Evolutionary conservation across 2,888 invertebrate species (phyloP).

Genomic region (Prosapia bicincta): DNA sequence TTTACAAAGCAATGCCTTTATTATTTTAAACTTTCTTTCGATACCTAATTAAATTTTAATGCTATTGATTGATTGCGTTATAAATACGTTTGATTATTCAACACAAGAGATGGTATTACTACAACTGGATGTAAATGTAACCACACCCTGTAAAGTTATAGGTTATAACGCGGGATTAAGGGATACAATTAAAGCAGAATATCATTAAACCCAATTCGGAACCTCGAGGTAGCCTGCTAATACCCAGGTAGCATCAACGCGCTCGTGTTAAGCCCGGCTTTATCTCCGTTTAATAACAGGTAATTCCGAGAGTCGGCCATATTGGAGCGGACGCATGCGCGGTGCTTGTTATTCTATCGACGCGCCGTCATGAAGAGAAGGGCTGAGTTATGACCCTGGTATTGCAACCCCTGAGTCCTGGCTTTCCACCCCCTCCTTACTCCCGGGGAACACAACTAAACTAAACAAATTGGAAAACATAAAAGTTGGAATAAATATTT

Average conservation of each 20-base stretch:
- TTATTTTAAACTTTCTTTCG: no score
- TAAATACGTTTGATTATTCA: no score
- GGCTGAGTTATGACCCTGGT: not conserved
- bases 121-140: no score
- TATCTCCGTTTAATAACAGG: not conserved
- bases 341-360: not conserved
- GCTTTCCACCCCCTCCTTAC: not conserved
- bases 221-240: not conserved
- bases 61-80: no score
- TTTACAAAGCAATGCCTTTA: no score
- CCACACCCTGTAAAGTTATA: not conserved
- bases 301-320: not conserved
- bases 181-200: not conserved
- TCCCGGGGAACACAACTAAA: not conserved
- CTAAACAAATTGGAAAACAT: slow-evolving; percentile 2
- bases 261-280: not conserved
- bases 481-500: not conserved
- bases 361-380: not conserved
- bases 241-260: not conserved
- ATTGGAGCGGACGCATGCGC: not conserved
- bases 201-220: not conserved
- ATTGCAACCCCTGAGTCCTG: not conserved
- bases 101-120: no score
- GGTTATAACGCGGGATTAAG: not conserved
- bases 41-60: no score